These are phyloP conservation scores for Drosophila serrata DNA, from an alignment of 1,140 invertebrate genomes.

Conservation along the genomic window DNA sequence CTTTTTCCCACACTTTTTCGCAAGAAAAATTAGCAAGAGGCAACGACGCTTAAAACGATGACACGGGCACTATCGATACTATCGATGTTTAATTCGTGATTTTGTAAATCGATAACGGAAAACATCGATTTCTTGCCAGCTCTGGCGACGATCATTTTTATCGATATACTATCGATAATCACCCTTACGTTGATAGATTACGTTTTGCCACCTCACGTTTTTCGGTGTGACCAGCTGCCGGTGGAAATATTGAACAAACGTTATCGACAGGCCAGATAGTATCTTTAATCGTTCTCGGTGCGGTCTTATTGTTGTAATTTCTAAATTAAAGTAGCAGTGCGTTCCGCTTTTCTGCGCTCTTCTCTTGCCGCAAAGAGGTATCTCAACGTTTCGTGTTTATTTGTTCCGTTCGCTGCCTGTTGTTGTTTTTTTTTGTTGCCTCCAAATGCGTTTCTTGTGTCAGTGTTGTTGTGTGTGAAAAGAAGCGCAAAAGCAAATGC, in stretches of 20 bases:
- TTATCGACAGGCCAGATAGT: too few species aligned
- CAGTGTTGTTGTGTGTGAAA: conserved; percentile 16
- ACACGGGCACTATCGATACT: too few species aligned
- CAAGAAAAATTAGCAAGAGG: conserved; percentile 60
- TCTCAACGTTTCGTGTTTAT: conserved; percentile 14
- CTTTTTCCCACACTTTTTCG: conserved; percentile 71
- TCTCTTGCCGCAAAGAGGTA: conserved; percentile 13
- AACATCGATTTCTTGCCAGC: too few species aligned
- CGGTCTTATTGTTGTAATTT: conserved; percentile 5
- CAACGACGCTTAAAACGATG: conserved; percentile 78
- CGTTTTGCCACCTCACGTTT: too few species aligned
- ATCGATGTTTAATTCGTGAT: too few species aligned
- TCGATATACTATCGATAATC: too few species aligned
- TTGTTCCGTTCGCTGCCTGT: conserved; percentile 5
- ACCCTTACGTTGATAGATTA: too few species aligned
- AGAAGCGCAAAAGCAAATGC: conserved; percentile 25
- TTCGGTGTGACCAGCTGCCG: too few species aligned
- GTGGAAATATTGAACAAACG: too few species aligned
- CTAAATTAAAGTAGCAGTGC: conserved; percentile 12
- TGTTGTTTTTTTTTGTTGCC: neutral
- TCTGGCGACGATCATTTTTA: too few species aligned
- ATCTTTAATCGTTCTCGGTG: neutral
- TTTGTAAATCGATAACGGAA: too few species aligned
- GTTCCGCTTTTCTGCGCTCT: conserved; percentile 3
- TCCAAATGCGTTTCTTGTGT: conserved; percentile 3